Conservation (phyloP, 2,888 invertebrate genomes). For the Harpalus rubripes region DNA sequence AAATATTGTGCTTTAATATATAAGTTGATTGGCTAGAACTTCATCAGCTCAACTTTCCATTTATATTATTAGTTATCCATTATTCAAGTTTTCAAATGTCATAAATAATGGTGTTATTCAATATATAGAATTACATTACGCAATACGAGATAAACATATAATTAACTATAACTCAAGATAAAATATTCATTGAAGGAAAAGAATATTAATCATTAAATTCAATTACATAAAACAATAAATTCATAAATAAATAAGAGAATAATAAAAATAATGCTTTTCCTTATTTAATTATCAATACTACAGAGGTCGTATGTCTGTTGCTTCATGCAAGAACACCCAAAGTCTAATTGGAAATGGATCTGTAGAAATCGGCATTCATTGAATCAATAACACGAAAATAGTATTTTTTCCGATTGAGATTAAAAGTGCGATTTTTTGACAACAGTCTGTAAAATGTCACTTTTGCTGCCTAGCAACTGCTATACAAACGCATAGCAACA, state of each 20-base stretch:
- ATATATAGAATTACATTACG: constrained; percentile 49
- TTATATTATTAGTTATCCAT: constrained; percentile 21
- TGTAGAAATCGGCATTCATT: too few relatives aligned
- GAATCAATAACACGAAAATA: too few relatives aligned
- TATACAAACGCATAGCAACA: too few relatives aligned
- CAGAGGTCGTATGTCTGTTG: too few relatives aligned
- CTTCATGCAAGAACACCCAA: too few relatives aligned
- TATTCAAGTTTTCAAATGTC: constrained; percentile 45
- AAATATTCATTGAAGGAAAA: constrained; percentile 29
- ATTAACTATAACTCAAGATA: constrained; percentile 28
- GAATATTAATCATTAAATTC: constrained; percentile 73
- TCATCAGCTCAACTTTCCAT: constrained; percentile 36
- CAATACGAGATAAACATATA: constrained; percentile 27
- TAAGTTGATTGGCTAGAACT: neutral
- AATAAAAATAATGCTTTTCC: neutral
- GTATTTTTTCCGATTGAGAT: too few relatives aligned
- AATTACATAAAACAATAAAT: constrained; percentile 76
- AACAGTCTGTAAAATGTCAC: too few relatives aligned
- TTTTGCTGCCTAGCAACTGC: too few relatives aligned
- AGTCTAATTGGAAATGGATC: too few relatives aligned
- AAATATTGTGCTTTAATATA: constrained; percentile 1
- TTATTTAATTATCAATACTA: too few relatives aligned
- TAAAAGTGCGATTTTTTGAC: too few relatives aligned
- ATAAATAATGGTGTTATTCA: constrained; percentile 41
- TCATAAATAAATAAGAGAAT: constrained; percentile 69